phyloP scores from a whole-genome alignment of 2,113 vertebrate species.

The Cervus canadensis region DNA sequence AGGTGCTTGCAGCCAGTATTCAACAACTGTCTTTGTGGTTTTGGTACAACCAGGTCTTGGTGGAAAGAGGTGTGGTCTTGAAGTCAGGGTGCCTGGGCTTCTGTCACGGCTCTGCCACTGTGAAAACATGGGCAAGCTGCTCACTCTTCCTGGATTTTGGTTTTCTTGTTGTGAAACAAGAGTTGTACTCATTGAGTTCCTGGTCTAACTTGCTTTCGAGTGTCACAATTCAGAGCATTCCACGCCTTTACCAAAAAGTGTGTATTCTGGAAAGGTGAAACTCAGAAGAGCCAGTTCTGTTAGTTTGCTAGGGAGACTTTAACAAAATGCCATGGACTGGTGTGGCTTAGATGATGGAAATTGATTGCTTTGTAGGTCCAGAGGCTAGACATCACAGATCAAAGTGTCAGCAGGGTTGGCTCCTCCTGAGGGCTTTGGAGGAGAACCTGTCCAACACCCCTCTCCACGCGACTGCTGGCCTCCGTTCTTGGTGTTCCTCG shows the following conservation, averaged over 20 bases:
- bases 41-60: not conserved
- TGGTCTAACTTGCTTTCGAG: not conserved
- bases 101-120: not conserved
- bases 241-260: not conserved
- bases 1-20: not conserved
- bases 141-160: not conserved
- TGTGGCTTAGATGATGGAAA: not conserved
- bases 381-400: not conserved
- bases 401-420: not conserved
- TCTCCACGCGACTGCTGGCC: not conserved
- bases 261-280: not conserved
- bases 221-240: not conserved
- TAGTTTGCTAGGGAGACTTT: not conserved
- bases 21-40: not conserved
- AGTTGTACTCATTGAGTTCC: not conserved
- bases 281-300: not conserved
- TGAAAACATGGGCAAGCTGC: not conserved
- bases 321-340: not conserved
- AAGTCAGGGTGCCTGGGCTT: not conserved
- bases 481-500: not conserved
- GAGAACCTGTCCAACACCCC: not conserved
- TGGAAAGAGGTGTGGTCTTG: not conserved
- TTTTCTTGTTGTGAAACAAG: not conserved
- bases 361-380: not conserved
- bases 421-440: not conserved